Evolutionary conservation across 2,797 vertebrate genomes (phyloP).

Genomic region (Gambusia yucatana): DNA sequence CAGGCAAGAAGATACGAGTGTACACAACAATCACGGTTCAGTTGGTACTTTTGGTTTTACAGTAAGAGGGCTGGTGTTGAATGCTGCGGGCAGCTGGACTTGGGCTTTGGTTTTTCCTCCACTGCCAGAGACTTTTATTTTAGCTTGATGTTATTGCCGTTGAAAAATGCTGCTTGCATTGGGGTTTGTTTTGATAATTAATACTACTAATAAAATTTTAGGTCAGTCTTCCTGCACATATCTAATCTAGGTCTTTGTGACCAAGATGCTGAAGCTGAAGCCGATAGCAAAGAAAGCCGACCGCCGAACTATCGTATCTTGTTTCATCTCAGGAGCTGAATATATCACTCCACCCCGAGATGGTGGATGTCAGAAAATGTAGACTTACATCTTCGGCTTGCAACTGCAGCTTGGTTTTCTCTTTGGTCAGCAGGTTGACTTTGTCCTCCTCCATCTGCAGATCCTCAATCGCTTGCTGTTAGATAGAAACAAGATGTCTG

Average conservation of each 20-base stretch:
- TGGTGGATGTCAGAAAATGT: background rate
- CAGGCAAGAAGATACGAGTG: background rate
- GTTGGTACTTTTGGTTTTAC: background rate
- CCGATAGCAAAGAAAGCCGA: background rate
- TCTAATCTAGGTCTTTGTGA: background rate
- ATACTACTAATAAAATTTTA: background rate
- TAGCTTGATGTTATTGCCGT: background rate
- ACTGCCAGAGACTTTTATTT: background rate
- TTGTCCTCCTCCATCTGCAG: slow-evolving; percentile 83
- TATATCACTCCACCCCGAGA: background rate
- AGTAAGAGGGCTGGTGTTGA: background rate
- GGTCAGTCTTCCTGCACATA: background rate
- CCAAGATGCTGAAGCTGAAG: background rate
- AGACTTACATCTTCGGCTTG: slow-evolving; percentile 76
- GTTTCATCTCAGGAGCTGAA: background rate
- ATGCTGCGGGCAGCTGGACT: background rate
- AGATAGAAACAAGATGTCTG: slow-evolving; percentile 41
- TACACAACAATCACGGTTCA: background rate
- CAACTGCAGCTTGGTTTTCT: slow-evolving; percentile 79
- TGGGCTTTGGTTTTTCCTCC: background rate
- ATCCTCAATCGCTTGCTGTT: slow-evolving; percentile 81
- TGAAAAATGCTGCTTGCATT: background rate
- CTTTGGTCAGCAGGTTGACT: slow-evolving; percentile 81
- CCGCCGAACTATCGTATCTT: background rate
- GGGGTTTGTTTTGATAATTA: background rate